Evolutionary conservation across 1,140 invertebrate genomes (phyloP).

Genomic region (Mactra quadrangularis): DNA sequence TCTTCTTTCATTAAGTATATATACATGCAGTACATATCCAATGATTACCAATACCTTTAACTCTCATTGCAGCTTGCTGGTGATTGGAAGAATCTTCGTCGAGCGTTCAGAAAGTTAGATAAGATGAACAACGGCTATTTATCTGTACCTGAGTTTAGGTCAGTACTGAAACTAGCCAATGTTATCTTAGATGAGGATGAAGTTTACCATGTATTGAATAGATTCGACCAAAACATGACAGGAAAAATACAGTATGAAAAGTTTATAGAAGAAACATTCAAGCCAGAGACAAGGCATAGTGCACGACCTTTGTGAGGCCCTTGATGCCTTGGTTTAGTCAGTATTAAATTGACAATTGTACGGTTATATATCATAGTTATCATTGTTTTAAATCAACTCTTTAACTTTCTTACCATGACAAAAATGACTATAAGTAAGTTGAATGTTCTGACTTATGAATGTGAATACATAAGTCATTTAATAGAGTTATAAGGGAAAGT

Average conservation of each 20-base stretch:
- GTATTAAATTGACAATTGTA: slow-evolving; percentile 14
- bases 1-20: no score
- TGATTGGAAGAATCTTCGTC: slow-evolving; percentile 83
- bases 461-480: no score
- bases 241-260: slow-evolving; percentile 81
- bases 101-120: slow-evolving; percentile 82
- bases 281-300: slow-evolving; percentile 75
- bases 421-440: no score
- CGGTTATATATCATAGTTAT: no score
- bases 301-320: slow-evolving; percentile 62
- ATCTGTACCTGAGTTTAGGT: slow-evolving; percentile 81
- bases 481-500: no score
- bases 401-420: no score
- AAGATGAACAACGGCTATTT: slow-evolving; percentile 77
- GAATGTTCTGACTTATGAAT: no score
- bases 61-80: slow-evolving; percentile 75
- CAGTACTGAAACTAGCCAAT: slow-evolving; percentile 81
- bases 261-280: slow-evolving; percentile 82
- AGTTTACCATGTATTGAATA: slow-evolving; percentile 81
- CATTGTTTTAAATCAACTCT: no score
- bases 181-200: slow-evolving; percentile 82
- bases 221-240: slow-evolving; percentile 80
- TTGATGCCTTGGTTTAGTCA: slow-evolving; percentile 1
- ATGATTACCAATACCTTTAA: slow-evolving; percentile 14
- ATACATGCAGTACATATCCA: no score